Evolutionary conservation across 2,888 invertebrate genomes (phyloP).

Genomic region (Eilema depressum): DNA sequence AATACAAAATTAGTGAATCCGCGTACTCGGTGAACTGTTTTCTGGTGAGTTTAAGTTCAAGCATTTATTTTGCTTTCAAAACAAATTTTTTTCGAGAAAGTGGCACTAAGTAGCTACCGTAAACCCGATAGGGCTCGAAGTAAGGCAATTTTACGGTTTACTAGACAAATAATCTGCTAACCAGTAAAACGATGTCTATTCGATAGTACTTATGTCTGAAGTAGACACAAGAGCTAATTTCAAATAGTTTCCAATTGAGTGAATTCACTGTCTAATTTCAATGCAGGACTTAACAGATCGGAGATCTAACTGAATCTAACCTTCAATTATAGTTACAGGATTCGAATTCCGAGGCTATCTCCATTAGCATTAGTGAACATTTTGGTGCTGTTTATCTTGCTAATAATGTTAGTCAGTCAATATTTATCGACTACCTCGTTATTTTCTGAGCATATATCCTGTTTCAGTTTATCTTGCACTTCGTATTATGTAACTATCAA

Average conservation of each 20-base stretch:
- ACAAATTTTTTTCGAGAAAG: neutral
- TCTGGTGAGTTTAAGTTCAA: neutral
- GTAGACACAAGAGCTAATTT: neutral
- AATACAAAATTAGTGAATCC: no score
- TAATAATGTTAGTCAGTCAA: slow-evolving; percentile 12
- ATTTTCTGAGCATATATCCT: slow-evolving; percentile 11
- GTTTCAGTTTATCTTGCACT: neutral
- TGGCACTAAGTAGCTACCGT: neutral
- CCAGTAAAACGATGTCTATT: neutral
- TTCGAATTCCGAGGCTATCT: slow-evolving; percentile 8
- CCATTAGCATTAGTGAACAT: slow-evolving; percentile 20
- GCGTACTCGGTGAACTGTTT: neutral
- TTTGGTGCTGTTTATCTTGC: slow-evolving; percentile 7
- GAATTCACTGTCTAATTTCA: slow-evolving; percentile 1
- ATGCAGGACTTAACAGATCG: slow-evolving; percentile 4
- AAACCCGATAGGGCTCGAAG: neutral
- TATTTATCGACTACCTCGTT: slow-evolving; percentile 6
- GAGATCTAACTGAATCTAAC: neutral
- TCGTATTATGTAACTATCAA: neutral
- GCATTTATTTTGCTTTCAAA: neutral
- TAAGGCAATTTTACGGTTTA: neutral
- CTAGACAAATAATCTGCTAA: neutral
- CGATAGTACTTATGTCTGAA: neutral
- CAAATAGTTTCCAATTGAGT: neutral
- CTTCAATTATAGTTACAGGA: neutral